Evolutionary conservation across 2,113 vertebrate genomes (phyloP).

Genomic region (Xenus cinereus): DNA sequence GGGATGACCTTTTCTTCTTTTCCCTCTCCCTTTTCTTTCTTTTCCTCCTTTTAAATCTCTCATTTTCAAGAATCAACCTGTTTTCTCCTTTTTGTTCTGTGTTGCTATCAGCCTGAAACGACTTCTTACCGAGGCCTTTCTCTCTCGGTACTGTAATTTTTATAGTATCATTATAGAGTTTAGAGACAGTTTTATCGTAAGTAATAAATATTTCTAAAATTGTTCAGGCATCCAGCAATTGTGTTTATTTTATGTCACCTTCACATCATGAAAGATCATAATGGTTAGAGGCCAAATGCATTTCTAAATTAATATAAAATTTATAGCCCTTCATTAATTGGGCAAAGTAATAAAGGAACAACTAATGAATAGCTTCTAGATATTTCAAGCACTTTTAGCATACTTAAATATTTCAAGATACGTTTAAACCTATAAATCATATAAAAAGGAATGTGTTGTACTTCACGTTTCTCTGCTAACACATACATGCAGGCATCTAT

Average conservation of each 20-base stretch:
- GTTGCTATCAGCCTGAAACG: neutral
- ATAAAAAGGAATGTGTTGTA: neutral
- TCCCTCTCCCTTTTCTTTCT: neutral
- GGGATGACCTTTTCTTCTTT: neutral
- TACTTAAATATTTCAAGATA: slow-evolving; percentile 1
- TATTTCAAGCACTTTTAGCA: neutral
- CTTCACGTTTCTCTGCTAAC: neutral
- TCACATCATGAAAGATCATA: neutral
- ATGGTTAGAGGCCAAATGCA: neutral
- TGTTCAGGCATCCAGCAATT: neutral
- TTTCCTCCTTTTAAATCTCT: neutral
- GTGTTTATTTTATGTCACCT: slow-evolving; percentile 24
- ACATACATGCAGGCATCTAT: neutral
- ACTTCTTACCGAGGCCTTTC: neutral
- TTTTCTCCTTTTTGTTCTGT: neutral
- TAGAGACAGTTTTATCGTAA: neutral
- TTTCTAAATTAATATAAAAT: slow-evolving; percentile 36
- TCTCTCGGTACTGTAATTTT: neutral
- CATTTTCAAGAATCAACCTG: neutral
- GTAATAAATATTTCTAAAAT: slow-evolving; percentile 19
- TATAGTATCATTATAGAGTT: neutral
- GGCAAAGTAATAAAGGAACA: slow-evolving; percentile 12
- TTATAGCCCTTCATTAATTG: slow-evolving; percentile 16
- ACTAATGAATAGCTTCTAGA: neutral
- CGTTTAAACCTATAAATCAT: neutral